Percentiles rank a stretch among this genome's conserved stretches.
phyloP scores from a whole-genome alignment of 1,140 invertebrate species.

The Sycobia sp. region DNA sequence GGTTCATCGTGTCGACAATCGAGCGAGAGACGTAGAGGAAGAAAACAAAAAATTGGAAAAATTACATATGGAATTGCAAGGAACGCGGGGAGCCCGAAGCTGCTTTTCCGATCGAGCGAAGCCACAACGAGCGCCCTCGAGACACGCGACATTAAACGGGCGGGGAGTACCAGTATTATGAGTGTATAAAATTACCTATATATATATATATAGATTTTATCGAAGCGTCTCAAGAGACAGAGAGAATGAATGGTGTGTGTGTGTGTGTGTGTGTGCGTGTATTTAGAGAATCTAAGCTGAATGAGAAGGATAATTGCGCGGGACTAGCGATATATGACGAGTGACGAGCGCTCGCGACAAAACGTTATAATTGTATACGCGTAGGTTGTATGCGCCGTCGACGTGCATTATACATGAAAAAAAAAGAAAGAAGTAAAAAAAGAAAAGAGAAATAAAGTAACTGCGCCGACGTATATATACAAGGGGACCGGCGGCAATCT shows the following conservation, averaged over 20 bases:
- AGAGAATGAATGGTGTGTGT: too few relatives aligned
- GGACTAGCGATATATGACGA: too few relatives aligned
- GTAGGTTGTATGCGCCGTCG: slow-evolving; percentile 30
- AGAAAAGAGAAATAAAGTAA: too few relatives aligned
- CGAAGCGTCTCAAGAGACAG: slow-evolving; percentile 35
- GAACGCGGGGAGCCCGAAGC: too few relatives aligned
- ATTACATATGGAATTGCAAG: too few relatives aligned
- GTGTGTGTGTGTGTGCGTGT: slow-evolving; percentile 18
- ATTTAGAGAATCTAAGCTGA: too few relatives aligned
- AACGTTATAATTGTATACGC: slow-evolving; percentile 39
- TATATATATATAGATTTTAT: too few relatives aligned
- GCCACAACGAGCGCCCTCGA: slow-evolving; percentile 1
- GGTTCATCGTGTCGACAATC: too few relatives aligned
- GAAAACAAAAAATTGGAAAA: slow-evolving; percentile 26
- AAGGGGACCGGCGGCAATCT: slow-evolving; percentile 12
- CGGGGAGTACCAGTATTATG: slow-evolving; percentile 61
- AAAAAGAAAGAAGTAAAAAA: too few relatives aligned
- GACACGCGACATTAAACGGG: slow-evolving; percentile 44
- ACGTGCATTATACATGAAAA: slow-evolving; percentile 14
- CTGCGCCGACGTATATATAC: slow-evolving; percentile 17
- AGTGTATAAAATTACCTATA: slow-evolving; percentile 60
- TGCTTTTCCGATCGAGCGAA: slow-evolving; percentile 19
- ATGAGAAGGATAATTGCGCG: too few relatives aligned
- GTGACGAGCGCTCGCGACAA: slow-evolving; percentile 15
- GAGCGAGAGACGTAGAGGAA: not conserved